phyloP scores from a whole-genome alignment of 2,113 vertebrate species.

The Aix galericulata region DNA sequence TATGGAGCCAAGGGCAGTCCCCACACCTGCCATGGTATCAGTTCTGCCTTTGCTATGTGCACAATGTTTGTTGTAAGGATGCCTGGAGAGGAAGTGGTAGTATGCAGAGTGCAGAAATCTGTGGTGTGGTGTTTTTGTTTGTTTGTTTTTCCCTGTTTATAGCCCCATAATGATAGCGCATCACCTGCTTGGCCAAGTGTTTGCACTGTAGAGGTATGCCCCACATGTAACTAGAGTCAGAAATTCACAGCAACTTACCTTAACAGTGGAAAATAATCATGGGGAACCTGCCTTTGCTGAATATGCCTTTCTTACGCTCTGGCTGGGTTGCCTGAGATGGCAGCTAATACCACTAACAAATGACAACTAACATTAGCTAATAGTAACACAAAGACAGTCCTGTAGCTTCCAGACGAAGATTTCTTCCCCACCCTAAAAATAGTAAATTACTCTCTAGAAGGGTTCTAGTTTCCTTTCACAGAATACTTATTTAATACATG shows the following conservation, averaged over 20 bases:
- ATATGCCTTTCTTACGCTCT: neutral
- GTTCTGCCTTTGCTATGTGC: neutral
- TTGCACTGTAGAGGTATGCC: neutral
- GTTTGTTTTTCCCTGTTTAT: too few relatives aligned
- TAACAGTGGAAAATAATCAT: neutral
- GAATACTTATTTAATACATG: neutral
- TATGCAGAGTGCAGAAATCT: neutral
- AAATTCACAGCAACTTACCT: neutral
- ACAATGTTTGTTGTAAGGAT: accelerated
- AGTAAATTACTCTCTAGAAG: neutral
- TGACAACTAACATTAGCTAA: neutral
- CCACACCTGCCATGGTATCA: accelerated
- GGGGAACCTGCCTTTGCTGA: neutral
- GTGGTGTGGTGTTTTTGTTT: too few relatives aligned
- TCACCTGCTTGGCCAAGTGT: neutral
- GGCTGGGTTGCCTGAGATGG: neutral
- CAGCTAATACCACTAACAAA: too few relatives aligned
- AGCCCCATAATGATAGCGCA: neutral
- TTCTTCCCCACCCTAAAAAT: neutral
- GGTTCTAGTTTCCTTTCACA: neutral
- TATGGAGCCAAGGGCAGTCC: neutral
- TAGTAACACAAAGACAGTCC: neutral
- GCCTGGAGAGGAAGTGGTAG: neutral
- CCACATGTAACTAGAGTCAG: neutral
- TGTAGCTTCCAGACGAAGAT: neutral